Evolutionary conservation across 35 echinoderm and acorn worm species (phyloP), one percentile per base, ranked within the genome.

Genomic region (Lytechinus pictus): DNA sequence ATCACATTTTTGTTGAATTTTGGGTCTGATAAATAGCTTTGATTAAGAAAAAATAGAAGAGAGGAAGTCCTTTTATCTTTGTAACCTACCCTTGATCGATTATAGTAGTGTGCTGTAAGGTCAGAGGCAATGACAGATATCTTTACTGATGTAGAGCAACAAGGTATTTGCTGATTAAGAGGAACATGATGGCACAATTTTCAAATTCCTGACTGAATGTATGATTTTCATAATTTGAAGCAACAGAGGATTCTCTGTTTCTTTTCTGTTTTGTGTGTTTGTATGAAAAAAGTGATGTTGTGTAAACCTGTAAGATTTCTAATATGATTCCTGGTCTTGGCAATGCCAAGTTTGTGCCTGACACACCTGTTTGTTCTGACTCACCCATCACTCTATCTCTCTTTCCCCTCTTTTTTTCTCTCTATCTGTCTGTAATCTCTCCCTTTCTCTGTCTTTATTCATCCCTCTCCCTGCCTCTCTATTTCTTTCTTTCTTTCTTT

Each of bases 351-450:
- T 24, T 79, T 24, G n/a, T 79, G 66, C n/a, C 66, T 79, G 66
- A 79, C 66, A 79, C 66, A 79, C 66, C 66, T 79, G 66, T 79
- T 79, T 79, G 66, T 24, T 79, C 66, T 79, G 66, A 79, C 66
- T 79, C 66, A 79, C 66, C 19, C 66, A 79, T 79, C 66, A 79
- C 66, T 79, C 14, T 79, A n/a, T 79, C 66, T 79, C 66, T 79
- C 0, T 14, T 24, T 79, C 66, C 8, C n/a, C 16, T 72, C 60
- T 10, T 4, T 14, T 21, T 72, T 5, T 3, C 66, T 5, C 19
- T 21, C 14, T 79, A 19, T n/a, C 14, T n/a, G 4, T 5, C 21
- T 79, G 13, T 19, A 4, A 13, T 79, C 19, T 24, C 19, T 79
- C 66, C 8, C 1, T 16, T 19, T 71, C 16, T 13, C 16, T 19